These are phyloP conservation scores for Malurus leucopterus DNA, from an alignment of 2,797 vertebrate genomes.

Conservation along the genomic window DNA sequence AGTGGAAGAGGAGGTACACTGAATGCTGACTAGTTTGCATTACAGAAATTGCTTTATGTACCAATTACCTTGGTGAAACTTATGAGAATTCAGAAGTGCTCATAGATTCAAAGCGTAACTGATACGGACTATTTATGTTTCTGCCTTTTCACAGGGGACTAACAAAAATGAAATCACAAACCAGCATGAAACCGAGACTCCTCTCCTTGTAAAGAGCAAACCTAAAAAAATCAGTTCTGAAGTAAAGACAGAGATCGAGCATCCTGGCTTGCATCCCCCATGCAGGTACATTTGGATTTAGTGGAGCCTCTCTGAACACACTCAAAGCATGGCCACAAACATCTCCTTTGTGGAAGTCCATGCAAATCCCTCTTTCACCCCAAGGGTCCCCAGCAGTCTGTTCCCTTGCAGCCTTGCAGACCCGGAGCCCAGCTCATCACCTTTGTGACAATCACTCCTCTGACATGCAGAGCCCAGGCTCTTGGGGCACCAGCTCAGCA, in stretches of 20 bases:
- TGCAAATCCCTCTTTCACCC: background rate
- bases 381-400: background rate
- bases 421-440: background rate
- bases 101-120: background rate
- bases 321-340: background rate
- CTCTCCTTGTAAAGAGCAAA: background rate
- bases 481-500: no score
- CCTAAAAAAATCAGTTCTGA: background rate
- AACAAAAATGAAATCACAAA: background rate
- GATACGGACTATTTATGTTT: background rate
- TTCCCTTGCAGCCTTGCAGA: background rate
- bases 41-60: background rate
- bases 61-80: background rate
- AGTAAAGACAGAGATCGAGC: background rate
- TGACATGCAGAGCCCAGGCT: rapidly evolving
- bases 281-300: background rate
- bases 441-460: background rate
- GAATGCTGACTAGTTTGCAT: background rate
- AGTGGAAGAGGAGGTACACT: background rate
- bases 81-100: background rate
- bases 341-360: background rate
- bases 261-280: background rate
- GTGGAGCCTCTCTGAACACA: background rate
- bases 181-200: background rate
- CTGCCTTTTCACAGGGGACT: background rate